A percentile compares a stretch with the other conserved stretches of the same genome.
Conservation (phyloP, 2,113 vertebrate genomes). For the Dasyurus viverrinus region DNA sequence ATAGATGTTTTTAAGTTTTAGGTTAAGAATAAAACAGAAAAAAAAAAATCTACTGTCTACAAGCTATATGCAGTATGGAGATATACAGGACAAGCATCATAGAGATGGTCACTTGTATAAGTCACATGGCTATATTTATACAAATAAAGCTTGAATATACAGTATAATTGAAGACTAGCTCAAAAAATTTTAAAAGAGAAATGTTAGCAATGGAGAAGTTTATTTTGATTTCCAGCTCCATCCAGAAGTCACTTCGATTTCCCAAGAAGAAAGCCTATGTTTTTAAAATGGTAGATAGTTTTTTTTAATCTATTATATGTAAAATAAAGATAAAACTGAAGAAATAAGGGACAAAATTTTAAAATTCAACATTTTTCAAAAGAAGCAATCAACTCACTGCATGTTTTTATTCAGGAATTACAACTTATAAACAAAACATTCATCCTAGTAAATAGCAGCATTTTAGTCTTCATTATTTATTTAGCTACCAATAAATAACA, state of each 20-base stretch:
- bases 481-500: slow-evolving; percentile 73
- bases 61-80: slow-evolving; percentile 58
- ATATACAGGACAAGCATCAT: slow-evolving; percentile 2
- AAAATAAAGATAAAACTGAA: slow-evolving; percentile 66
- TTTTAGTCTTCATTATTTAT: slow-evolving; percentile 70
- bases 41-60: slow-evolving; percentile 58
- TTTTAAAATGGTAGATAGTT: slow-evolving; percentile 53
- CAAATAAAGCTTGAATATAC: slow-evolving; percentile 65
- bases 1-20: slow-evolving; percentile 65
- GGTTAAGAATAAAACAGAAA: slow-evolving; percentile 58
- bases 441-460: slow-evolving; percentile 80
- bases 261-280: slow-evolving; percentile 70
- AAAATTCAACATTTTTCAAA: slow-evolving; percentile 81
- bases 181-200: slow-evolving; percentile 67
- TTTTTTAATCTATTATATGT: slow-evolving; percentile 61
- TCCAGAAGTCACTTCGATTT: slow-evolving; percentile 77
- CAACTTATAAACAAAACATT: slow-evolving; percentile 85
- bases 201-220: slow-evolving; percentile 70
- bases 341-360: slow-evolving; percentile 77
- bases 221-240: slow-evolving; percentile 81
- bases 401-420: slow-evolving; percentile 84
- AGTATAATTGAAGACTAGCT: slow-evolving; percentile 59
- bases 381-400: slow-evolving; percentile 84
- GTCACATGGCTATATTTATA: slow-evolving; percentile 67
- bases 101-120: slow-evolving; percentile 64